Base-by-base conservation (phyloP, 2,888 invertebrate species). In the Drosophila algonquin region DNA sequence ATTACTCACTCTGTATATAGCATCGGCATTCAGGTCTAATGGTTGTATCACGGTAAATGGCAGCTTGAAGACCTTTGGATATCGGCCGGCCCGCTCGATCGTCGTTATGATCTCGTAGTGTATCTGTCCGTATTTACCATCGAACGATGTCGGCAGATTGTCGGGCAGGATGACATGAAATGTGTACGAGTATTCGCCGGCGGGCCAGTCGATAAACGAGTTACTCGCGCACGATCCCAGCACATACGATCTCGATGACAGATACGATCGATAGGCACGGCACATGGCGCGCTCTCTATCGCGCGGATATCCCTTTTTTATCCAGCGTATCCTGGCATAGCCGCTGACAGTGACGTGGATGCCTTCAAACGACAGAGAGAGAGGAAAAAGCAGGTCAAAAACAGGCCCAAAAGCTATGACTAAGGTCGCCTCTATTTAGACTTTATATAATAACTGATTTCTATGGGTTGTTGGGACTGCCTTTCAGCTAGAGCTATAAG, bases 71-170 rank as follows among this genome's bases (percentile, higher is more conserved):
- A 96, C 95, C 88, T 96, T 95, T 91, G 97, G 96, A 92, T 96
- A 96, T 89, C 96, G 96, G 95, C 96, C 96, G 44, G 97, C 96
- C 32, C 96, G 93, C 90, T 97, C 97, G 47, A 98, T 93, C 3
- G 94, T 95, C 35, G 96, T 96, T 92, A 95, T 96, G 18, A 96
- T 94, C 32, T 95, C 95, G 90, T 98, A 98, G 59, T 96, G 94
- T 50, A 98, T 94, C 90, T 95, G 94, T 0, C 97, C 96, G 92
- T 93, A 93, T 90, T 95, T 94, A 32, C 96, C 95, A 90, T 95
- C 96, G 91, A 96, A 97, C 7, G 96, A 96, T 14, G 96, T 96
- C 35, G 97, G 97, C 79, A 97, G 92, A 82, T 95, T 92, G 63
- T 90, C 89, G 73, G 92, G 92, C 89, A 92, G 87, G 53, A 94